phyloP scores from a whole-genome alignment of 2,888 invertebrate species.

The Iselma pallidipennis region DNA sequence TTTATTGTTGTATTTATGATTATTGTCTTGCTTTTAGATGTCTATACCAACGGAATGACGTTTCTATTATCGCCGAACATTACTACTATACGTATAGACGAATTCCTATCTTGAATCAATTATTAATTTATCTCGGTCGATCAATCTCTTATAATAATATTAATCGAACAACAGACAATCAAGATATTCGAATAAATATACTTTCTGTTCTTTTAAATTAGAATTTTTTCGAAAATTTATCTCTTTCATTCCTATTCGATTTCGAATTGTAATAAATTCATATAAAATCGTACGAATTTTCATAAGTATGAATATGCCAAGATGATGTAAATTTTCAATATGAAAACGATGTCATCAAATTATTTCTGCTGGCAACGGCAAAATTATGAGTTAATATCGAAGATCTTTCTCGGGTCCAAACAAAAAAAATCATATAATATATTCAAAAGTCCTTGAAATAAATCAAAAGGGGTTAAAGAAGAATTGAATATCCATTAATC shows the following conservation, averaged over 20 bases:
- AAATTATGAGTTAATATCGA: conserved; percentile 24
- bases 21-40: conserved; percentile 20
- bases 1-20: conserved; percentile 36
- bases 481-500: conserved; percentile 28
- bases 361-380: conserved; percentile 10
- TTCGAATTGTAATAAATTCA: too few relatives aligned
- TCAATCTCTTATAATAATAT: neutral
- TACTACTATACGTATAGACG: neutral
- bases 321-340: conserved; percentile 11
- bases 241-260: neutral
- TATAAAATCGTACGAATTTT: too few relatives aligned
- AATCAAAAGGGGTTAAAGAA: conserved; percentile 24
- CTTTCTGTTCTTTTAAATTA: too few relatives aligned
- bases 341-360: conserved; percentile 2
- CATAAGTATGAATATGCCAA: conserved; percentile 17
- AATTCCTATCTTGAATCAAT: neutral
- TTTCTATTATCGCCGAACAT: conserved; percentile 9
- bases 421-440: conserved; percentile 17
- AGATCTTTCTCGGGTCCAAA: neutral
- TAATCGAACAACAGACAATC: neutral
- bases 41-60: conserved; percentile 19
- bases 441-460: conserved; percentile 23
- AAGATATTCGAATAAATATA: neutral
- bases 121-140: neutral
- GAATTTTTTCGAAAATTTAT: neutral